Conservation (phyloP, 2,113 vertebrate genomes). For the Marmota monax region DNA sequence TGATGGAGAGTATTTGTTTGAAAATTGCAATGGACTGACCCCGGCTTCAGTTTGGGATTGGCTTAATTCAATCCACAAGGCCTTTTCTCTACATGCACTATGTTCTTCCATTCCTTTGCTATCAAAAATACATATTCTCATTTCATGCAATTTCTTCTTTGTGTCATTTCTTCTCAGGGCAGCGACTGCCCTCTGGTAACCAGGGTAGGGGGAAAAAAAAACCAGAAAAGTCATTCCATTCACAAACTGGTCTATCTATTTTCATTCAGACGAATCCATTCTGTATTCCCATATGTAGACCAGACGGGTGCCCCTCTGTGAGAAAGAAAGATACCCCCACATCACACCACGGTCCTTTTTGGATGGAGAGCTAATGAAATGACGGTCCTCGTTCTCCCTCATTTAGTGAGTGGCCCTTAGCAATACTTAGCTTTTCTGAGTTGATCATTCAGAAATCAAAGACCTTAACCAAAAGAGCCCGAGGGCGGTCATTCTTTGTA, state of each 20-base stretch:
- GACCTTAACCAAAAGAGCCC: not conserved
- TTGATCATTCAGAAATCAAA: constrained; percentile 2
- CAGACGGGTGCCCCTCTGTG: not conserved
- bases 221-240: constrained; percentile 58
- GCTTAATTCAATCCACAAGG: constrained; percentile 65
- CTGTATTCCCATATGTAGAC: not conserved
- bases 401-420: not conserved
- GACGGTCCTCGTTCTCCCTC: not conserved
- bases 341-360: not conserved
- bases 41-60: constrained; percentile 57
- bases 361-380: not conserved
- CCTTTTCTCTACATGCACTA: constrained; percentile 17
- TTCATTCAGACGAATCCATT: constrained; percentile 64
- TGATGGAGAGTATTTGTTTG: constrained; percentile 68
- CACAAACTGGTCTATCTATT: constrained; percentile 62
- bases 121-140: constrained; percentile 75
- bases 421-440: not conserved
- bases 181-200: constrained; percentile 61
- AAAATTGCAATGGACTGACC: constrained; percentile 49
- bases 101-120: constrained; percentile 64
- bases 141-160: constrained; percentile 75
- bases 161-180: constrained; percentile 69
- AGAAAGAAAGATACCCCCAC: not conserved
- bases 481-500: not conserved
- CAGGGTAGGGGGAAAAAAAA: constrained; percentile 7